phyloP scores from a whole-genome alignment of 2,113 vertebrate genomes.

The Leptosomus discolor region DNA sequence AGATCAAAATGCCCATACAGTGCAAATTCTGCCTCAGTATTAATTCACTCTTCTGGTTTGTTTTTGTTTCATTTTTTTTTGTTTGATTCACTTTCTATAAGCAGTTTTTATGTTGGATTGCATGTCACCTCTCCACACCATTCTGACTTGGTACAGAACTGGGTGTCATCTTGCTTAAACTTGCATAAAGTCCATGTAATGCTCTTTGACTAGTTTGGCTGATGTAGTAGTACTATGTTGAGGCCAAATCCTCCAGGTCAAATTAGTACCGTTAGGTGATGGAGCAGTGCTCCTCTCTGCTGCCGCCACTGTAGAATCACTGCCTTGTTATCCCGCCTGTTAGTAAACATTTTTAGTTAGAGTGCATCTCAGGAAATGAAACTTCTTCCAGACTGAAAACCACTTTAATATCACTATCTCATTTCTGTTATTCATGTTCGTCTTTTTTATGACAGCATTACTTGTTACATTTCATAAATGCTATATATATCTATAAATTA shows the following conservation, averaged over 20 bases:
- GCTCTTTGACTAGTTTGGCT: neutral
- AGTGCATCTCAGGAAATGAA: neutral
- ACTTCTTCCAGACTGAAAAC: neutral
- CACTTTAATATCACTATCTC: neutral
- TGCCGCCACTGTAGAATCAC: neutral
- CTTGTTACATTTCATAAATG: neutral
- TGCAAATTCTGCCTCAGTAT: neutral
- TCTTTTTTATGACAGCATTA: neutral
- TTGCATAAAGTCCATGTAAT: fast-evolving
- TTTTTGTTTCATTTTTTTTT: neutral
- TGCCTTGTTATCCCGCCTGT: neutral
- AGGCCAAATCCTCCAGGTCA: neutral
- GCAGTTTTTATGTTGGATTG: neutral
- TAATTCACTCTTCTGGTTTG: neutral
- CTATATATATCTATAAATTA: neutral
- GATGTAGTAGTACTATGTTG: fast-evolving
- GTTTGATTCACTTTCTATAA: neutral
- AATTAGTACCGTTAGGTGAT: neutral
- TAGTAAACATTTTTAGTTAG: neutral
- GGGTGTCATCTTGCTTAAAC: neutral
- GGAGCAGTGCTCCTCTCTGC: neutral
- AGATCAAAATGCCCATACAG: neutral
- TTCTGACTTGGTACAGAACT: neutral
- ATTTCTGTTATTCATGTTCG: neutral
- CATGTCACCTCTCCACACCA: neutral